Percentiles rank a stretch among this genome's conserved stretches.
These are phyloP conservation scores for Cephus cinctus DNA, from an alignment of 1,140 invertebrate genomes.

Conservation along the genomic window DNA sequence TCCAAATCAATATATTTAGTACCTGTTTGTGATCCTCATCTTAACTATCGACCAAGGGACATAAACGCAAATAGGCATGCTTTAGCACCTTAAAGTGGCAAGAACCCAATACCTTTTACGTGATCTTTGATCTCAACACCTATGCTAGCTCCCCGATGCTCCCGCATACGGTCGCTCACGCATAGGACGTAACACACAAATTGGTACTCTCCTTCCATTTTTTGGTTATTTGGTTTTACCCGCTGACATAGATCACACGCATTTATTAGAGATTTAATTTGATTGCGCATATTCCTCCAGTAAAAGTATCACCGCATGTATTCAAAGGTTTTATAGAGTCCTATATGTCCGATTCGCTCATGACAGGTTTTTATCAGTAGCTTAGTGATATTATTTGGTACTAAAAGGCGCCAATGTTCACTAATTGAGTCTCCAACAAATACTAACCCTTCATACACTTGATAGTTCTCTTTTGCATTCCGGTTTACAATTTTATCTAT, in stretches of 20 bases:
- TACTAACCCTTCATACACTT: background rate
- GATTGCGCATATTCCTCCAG: background rate
- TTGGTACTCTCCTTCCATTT: slow-evolving; percentile 2
- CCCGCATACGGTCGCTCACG: too few species aligned
- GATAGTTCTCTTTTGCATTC: background rate
- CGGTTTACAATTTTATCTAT: background rate
- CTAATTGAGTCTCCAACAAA: background rate
- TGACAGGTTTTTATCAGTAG: background rate
- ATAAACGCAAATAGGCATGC: too few species aligned
- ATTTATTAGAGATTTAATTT: background rate
- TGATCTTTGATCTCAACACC: too few species aligned
- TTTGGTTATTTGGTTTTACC: background rate
- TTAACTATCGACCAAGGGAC: too few species aligned
- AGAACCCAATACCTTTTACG: too few species aligned
- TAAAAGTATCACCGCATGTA: background rate
- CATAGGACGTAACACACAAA: too few species aligned
- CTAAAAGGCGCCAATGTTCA: background rate
- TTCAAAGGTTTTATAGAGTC: background rate
- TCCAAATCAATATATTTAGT: too few species aligned
- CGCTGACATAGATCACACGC: slow-evolving; percentile 3
- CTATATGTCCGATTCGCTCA: background rate
- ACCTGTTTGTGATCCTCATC: too few species aligned
- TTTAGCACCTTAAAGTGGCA: too few species aligned
- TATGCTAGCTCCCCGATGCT: too few species aligned
- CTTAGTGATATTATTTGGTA: background rate